A percentile compares a stretch with the other conserved stretches of the same genome.
These are phyloP conservation scores for Hippopotamyrus pictus DNA, from an alignment of 2,797 vertebrate genomes.

Conservation along the genomic window DNA sequence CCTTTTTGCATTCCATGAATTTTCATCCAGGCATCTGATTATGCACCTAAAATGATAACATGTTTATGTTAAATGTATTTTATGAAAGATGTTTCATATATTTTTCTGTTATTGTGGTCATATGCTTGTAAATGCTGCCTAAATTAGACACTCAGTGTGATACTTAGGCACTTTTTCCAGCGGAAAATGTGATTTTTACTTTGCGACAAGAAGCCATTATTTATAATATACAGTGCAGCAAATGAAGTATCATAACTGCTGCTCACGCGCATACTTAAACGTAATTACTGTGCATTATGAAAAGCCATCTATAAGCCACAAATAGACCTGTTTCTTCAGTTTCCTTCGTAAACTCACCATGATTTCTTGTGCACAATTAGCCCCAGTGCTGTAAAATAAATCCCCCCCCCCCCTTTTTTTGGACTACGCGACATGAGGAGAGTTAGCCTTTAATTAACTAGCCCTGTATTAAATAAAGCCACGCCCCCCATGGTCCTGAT, in stretches of 20 bases:
- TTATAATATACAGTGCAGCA: not conserved
- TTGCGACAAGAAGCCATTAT: not conserved
- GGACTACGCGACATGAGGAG: not conserved
- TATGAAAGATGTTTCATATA: not conserved
- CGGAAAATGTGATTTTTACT: not conserved
- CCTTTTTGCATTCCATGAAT: not conserved
- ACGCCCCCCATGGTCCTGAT: not conserved
- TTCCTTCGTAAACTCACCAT: not conserved
- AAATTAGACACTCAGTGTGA: not conserved
- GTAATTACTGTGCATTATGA: not conserved
- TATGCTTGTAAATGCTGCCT: not conserved
- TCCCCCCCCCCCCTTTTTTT: not conserved
- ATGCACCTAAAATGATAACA: not conserved
- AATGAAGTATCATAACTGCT: not conserved
- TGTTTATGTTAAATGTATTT: not conserved
- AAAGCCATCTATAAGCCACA: not conserved
- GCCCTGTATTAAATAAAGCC: not conserved
- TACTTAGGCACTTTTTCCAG: not conserved
- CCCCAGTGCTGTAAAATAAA: not conserved
- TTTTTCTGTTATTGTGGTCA: not conserved
- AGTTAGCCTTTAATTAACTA: constrained; percentile 3
- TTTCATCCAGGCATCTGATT: not conserved
- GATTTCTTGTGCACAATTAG: not conserved
- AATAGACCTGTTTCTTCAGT: not conserved
- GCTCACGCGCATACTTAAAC: not conserved